A percentile compares a stretch with the other conserved stretches of the same genome.
These are phyloP conservation scores for Uropsilus gracilis DNA, from an alignment of 2,113 vertebrate genomes.

Conservation along the genomic window DNA sequence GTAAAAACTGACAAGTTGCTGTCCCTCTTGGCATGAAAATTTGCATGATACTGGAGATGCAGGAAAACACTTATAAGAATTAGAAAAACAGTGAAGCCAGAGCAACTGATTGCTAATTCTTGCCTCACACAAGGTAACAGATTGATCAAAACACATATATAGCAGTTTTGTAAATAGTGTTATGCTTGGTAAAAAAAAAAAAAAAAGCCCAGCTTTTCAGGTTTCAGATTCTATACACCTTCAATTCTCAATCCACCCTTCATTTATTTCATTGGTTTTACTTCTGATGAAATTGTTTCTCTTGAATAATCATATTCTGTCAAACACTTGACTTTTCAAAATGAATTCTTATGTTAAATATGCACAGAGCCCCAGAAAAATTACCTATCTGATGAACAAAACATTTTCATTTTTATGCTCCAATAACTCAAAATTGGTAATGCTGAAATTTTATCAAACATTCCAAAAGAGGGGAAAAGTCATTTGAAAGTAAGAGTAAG, in stretches of 20 bases:
- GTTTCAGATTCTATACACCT: not conserved
- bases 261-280: not conserved
- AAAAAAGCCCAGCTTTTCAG: not conserved
- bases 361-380: conserved; percentile 37
- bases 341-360: conserved; percentile 45
- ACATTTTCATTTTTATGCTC: conserved; percentile 52
- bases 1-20: too few relatives aligned
- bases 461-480: not conserved
- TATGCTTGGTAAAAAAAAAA: too few relatives aligned
- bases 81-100: not conserved
- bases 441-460: conserved; percentile 49
- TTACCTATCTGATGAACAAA: conserved; percentile 11
- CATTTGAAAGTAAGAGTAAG: conserved; percentile 36
- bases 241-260: not conserved
- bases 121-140: not conserved
- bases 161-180: too few relatives aligned
- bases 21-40: not conserved
- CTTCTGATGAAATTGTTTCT: conserved; percentile 17
- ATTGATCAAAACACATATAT: not conserved
- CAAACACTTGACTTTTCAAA: conserved; percentile 46
- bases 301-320: conserved; percentile 15
- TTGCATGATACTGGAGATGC: not conserved
- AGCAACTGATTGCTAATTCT: not conserved
- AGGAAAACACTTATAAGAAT: not conserved
- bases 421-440: conserved; percentile 47